Percentiles rank a stretch among this genome's conserved stretches.
phyloP scores from a whole-genome alignment of 2,113 vertebrate genomes.

The Cololabis saira region DNA sequence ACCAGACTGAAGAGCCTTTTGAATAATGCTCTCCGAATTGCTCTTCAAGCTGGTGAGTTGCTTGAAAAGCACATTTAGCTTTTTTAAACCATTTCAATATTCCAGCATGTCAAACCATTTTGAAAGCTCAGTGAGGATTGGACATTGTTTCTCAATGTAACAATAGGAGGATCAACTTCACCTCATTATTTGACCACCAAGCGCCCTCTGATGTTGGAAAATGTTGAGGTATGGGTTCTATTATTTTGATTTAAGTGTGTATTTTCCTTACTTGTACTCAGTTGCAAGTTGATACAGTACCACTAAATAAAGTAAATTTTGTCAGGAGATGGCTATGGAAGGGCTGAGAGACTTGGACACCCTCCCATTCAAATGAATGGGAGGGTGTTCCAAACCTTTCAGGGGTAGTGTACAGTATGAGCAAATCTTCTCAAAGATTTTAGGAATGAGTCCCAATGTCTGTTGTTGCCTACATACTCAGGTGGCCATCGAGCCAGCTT shows the following conservation, averaged over 20 bases:
- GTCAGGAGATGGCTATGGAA: too few relatives aligned
- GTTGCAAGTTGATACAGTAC: not conserved
- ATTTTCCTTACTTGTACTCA: not conserved
- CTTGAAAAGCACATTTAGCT: rapidly evolving
- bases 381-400: too few relatives aligned
- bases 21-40: slow-evolving; percentile 82
- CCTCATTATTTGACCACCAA: slow-evolving; percentile 57
- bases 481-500: slow-evolving; percentile 56
- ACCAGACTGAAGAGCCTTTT: slow-evolving; percentile 89
- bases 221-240: slow-evolving; percentile 45
- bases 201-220: slow-evolving; percentile 4
- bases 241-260: not conserved
- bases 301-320: too few relatives aligned
- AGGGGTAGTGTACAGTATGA: too few relatives aligned
- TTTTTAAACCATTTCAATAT: too few relatives aligned
- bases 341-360: too few relatives aligned
- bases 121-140: not conserved
- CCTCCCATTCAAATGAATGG: too few relatives aligned
- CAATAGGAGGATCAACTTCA: slow-evolving; percentile 19
- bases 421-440: too few relatives aligned
- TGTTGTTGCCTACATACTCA: slow-evolving; percentile 7
- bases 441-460: too few relatives aligned
- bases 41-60: slow-evolving; percentile 82
- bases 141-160: not conserved
- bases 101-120: not conserved